Evolutionary conservation across 2,113 vertebrate species (phyloP).

Genomic region (Phocoena phocoena): DNA sequence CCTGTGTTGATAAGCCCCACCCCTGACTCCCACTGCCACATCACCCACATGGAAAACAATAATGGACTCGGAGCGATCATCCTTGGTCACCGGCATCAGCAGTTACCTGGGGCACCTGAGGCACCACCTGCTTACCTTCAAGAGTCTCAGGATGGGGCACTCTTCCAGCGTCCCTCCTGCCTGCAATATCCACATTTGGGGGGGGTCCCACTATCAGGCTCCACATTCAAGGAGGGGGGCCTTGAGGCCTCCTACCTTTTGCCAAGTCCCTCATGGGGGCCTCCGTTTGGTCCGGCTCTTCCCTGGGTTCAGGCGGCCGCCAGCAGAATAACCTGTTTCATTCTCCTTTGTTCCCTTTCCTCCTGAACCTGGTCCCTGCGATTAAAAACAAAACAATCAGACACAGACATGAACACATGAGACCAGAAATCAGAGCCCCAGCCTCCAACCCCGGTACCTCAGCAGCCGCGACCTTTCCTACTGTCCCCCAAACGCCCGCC

Average conservation of each 20-base stretch:
- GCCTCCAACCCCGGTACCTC: neutral
- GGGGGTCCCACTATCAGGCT: neutral
- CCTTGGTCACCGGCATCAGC: neutral
- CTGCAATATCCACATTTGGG: neutral
- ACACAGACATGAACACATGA: neutral
- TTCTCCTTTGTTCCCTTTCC: neutral
- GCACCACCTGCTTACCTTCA: neutral
- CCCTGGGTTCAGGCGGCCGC: neutral
- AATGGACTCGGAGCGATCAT: too few relatives aligned
- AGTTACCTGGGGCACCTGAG: neutral
- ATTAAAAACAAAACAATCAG: too few relatives aligned
- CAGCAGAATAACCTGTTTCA: neutral
- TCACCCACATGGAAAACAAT: neutral
- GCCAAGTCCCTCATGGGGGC: neutral
- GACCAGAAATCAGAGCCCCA: neutral
- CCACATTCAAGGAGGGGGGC: accelerated
- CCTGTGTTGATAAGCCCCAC: too few relatives aligned
- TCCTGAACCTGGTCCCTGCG: neutral
- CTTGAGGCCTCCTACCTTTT: neutral
- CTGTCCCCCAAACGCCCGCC: neutral
- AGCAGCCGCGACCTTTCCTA: neutral
- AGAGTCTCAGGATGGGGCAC: neutral
- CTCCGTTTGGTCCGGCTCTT: neutral
- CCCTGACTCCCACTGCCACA: too few relatives aligned
- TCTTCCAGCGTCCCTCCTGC: neutral